Conservation (phyloP, 2,113 vertebrate species). For the Cyphomyrus plagiostoma region DNA sequence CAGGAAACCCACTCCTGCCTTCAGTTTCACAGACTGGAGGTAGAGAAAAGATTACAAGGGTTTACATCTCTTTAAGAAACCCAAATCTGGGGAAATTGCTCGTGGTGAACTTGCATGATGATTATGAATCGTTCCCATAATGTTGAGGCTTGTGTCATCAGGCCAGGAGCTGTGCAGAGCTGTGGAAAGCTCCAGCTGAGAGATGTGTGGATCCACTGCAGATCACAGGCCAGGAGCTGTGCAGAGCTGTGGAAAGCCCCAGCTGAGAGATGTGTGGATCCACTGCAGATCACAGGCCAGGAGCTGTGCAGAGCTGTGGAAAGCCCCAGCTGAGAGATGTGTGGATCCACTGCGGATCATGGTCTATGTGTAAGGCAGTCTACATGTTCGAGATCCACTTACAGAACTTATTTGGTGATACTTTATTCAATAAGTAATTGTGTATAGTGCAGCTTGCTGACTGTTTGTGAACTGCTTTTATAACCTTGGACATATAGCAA, state of each 20-base stretch:
- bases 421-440: background rate
- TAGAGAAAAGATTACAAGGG: conserved; percentile 39
- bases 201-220: conserved; percentile 37
- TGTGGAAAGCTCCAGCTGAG: conserved; percentile 34
- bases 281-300: conserved; percentile 43
- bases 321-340: conserved; percentile 34
- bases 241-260: conserved; percentile 39
- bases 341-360: conserved; percentile 35
- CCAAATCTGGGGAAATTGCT: conserved; percentile 30
- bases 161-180: conserved; percentile 49
- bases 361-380: background rate
- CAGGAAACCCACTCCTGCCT: conserved; percentile 72
- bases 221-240: conserved; percentile 52
- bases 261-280: conserved; percentile 32
- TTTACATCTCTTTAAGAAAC: conserved; percentile 19
- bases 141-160: conserved; percentile 31
- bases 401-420: background rate
- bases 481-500: background rate
- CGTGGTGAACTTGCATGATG: conserved; percentile 45
- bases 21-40: conserved; percentile 55
- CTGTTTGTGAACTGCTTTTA: conserved; percentile 33
- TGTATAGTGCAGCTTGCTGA: background rate
- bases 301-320: conserved; percentile 46
- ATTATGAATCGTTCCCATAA: conserved; percentile 14
- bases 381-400: background rate